These are phyloP conservation scores for Clamator glandarius DNA, from an alignment of 2,797 vertebrate genomes.

Conservation along the genomic window DNA sequence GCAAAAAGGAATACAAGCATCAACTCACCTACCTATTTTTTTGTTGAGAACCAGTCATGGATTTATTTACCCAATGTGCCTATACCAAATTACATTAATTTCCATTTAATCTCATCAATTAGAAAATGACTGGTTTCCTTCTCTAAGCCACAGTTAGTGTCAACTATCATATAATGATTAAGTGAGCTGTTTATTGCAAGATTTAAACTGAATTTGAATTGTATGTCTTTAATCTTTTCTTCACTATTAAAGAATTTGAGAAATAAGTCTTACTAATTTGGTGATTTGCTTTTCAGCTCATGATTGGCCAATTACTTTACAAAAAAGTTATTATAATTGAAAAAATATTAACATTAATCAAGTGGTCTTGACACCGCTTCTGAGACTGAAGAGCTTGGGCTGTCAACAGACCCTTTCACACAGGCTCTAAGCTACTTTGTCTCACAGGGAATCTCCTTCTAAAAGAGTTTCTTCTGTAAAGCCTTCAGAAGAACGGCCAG, in stretches of 20 bases:
- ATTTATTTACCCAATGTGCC: constrained; percentile 3
- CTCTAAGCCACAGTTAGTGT: constrained; percentile 43
- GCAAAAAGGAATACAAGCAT: background rate
- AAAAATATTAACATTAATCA: background rate
- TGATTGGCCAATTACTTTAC: background rate
- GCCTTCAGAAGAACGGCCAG: background rate
- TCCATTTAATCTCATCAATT: constrained; percentile 52
- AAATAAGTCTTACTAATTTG: background rate
- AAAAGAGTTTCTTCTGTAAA: background rate
- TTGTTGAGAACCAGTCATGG: background rate
- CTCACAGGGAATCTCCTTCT: background rate
- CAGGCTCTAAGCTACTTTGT: background rate
- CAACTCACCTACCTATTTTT: background rate
- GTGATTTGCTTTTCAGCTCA: background rate
- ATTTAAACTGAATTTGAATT: background rate
- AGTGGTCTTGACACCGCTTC: background rate
- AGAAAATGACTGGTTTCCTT: constrained; percentile 59
- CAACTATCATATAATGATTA: constrained; percentile 50
- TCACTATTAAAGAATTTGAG: background rate
- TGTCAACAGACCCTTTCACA: background rate
- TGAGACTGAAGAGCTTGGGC: background rate
- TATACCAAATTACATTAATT: constrained; percentile 51
- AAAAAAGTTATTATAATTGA: background rate
- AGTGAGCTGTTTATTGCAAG: constrained; percentile 11
- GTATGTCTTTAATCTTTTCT: background rate